Evolutionary conservation across 2,113 vertebrate genomes (phyloP).

Genomic region (Amblyopsis rosae): DNA sequence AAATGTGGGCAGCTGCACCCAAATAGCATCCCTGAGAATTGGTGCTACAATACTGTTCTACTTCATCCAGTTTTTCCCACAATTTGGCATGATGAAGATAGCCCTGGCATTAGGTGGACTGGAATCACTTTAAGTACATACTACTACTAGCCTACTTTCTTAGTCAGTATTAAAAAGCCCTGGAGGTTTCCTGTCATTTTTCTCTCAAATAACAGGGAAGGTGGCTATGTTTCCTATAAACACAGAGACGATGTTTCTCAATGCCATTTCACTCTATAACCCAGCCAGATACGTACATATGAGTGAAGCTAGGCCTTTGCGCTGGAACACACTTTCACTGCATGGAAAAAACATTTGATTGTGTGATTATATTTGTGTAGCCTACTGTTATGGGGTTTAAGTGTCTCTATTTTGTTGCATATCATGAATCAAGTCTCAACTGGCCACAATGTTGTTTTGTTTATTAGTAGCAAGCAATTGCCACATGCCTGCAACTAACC

Average conservation of each 20-base stretch:
- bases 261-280: slow-evolving; percentile 28
- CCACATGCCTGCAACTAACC: too few relatives aligned
- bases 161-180: slow-evolving; percentile 67
- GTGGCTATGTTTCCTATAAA: slow-evolving; percentile 67
- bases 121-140: slow-evolving; percentile 21
- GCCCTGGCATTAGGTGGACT: slow-evolving; percentile 22
- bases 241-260: slow-evolving; percentile 50
- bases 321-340: too few relatives aligned
- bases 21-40: neutral
- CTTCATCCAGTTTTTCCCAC: neutral
- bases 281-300: slow-evolving; percentile 46
- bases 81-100: slow-evolving; percentile 3
- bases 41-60: neutral
- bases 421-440: too few relatives aligned
- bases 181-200: slow-evolving; percentile 75
- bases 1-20: neutral
- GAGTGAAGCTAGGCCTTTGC: neutral
- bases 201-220: slow-evolving; percentile 68
- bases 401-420: too few relatives aligned
- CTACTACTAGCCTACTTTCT: slow-evolving; percentile 52
- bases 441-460: too few relatives aligned
- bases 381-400: too few relatives aligned
- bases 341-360: too few relatives aligned
- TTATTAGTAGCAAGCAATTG: too few relatives aligned
- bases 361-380: too few relatives aligned